Conservation (phyloP, 2,113 vertebrate species). For the Notothenia rossii region DNA sequence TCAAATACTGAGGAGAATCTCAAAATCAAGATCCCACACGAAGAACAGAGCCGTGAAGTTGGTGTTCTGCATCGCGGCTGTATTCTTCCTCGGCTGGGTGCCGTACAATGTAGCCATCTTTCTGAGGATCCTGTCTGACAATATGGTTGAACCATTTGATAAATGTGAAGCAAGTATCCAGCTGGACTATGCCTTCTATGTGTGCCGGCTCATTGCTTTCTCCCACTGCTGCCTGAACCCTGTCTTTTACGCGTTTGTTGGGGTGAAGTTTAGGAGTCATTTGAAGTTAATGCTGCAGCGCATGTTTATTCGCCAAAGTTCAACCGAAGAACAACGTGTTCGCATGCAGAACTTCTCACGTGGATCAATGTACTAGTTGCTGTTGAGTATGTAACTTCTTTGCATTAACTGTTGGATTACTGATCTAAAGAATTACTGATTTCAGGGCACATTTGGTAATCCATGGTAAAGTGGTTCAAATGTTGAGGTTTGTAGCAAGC, state of each 20-base stretch:
- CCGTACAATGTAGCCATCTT: constrained; percentile 92
- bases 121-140: constrained; percentile 74
- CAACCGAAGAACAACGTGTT: constrained; percentile 1
- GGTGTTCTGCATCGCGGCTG: constrained; percentile 87
- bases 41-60: constrained; percentile 89
- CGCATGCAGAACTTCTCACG: constrained; percentile 50
- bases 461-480: neutral
- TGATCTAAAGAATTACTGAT: neutral
- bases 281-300: constrained; percentile 78
- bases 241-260: constrained; percentile 91
- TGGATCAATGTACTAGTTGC: constrained; percentile 64
- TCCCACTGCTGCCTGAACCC: constrained; percentile 95
- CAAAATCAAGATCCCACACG: constrained; percentile 80
- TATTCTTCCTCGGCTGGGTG: constrained; percentile 92
- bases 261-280: constrained; percentile 91
- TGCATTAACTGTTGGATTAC: neutral
- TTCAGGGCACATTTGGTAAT: neutral
- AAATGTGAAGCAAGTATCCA: constrained; percentile 72
- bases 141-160: neutral
- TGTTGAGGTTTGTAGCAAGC: neutral
- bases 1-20: constrained; percentile 85
- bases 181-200: constrained; percentile 78
- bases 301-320: constrained; percentile 22
- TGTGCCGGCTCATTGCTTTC: constrained; percentile 89
- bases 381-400: neutral